Percentiles rank a stretch among this genome's conserved stretches.
Conservation (phyloP, 2,888 invertebrate species). For the Lacanobia oleracea region DNA sequence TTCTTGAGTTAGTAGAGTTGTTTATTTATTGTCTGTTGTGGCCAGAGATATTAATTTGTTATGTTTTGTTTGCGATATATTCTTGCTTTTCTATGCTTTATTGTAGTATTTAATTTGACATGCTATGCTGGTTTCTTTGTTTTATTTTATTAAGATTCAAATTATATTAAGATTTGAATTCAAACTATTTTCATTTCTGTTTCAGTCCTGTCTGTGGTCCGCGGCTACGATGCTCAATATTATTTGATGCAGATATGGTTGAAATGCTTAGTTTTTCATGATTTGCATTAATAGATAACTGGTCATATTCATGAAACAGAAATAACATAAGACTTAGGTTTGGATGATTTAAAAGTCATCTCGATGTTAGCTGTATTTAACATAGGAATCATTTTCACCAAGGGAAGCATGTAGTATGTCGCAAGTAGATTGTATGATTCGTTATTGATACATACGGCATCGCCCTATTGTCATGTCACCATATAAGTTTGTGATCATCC, state of each 20-base stretch:
- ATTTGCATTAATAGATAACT: no score
- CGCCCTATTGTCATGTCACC: no score
- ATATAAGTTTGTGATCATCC: no score
- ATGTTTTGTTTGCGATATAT: slow-evolving; percentile 1
- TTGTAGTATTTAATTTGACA: background rate
- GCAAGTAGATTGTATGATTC: no score
- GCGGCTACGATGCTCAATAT: no score
- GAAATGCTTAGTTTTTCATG: no score
- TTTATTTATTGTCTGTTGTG: slow-evolving; percentile 39
- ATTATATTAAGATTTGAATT: background rate
- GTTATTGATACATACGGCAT: no score
- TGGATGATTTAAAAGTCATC: background rate
- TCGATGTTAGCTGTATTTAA: background rate
- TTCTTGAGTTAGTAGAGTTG: slow-evolving; percentile 39
- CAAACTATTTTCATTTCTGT: background rate
- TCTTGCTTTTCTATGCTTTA: background rate
- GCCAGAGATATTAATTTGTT: slow-evolving; percentile 10
- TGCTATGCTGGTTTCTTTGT: background rate
- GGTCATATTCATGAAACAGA: no score
- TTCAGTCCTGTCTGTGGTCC: no score
- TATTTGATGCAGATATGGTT: no score
- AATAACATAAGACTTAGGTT: no score
- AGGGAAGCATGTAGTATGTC: background rate
- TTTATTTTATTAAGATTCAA: background rate
- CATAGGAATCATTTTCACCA: background rate